phyloP scores from a whole-genome alignment of 2,888 invertebrate species.

The Hemaris fuciformis region DNA sequence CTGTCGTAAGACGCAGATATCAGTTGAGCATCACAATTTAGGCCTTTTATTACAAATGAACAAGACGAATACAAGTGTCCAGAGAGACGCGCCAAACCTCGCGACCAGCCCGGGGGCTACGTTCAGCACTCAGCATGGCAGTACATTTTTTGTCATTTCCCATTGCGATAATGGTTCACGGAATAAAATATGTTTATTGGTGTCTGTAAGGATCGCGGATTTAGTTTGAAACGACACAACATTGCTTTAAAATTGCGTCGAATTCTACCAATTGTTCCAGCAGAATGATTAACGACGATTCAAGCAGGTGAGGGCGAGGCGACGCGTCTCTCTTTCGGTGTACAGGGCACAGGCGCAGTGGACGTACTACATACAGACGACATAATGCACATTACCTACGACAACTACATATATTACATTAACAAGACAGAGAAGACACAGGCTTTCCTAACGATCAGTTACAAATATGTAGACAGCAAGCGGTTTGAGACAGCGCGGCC shows the following conservation, averaged over 20 bases:
- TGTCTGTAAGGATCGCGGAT: too few species aligned
- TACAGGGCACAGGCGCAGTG: neutral
- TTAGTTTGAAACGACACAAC: too few species aligned
- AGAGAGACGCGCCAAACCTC: neutral
- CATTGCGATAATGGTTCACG: too few species aligned
- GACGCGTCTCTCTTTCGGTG: neutral
- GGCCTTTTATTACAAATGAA: neutral
- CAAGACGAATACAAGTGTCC: neutral
- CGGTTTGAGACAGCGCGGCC: neutral
- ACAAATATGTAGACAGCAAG: neutral
- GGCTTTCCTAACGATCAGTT: conserved; percentile 1
- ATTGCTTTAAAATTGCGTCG: neutral
- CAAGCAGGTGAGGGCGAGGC: neutral
- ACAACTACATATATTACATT: neutral
- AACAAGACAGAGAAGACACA: neutral
- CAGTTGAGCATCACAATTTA: neutral
- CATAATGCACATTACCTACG: neutral
- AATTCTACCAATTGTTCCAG: neutral
- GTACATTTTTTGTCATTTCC: too few species aligned
- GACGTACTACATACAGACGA: neutral
- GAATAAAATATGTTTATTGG: too few species aligned
- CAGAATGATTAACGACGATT: neutral
- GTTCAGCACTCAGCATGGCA: too few species aligned
- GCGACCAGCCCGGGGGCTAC: too few species aligned
- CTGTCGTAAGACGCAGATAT: conserved; percentile 2